Evolutionary conservation across 1,140 invertebrate species (phyloP), one percentile per base, ranked within the genome.

Genomic region (Caenorhabditis briggsae): DNA sequence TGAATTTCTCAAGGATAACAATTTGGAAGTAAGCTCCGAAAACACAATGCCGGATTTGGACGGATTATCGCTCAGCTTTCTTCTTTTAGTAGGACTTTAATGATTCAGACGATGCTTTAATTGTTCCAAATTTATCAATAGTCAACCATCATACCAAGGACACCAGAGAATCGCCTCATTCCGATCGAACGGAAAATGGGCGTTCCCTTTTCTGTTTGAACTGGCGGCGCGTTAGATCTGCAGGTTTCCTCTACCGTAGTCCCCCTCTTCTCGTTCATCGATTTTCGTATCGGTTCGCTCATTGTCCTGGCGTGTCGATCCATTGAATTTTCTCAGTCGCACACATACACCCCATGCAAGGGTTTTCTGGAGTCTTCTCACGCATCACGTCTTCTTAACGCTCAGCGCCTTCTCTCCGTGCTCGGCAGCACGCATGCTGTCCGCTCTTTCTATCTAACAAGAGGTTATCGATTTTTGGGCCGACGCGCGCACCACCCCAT

Each of bases 171-270:
- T 12, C 33, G 70, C 23, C 33, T 33, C 70, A 78, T 78, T 50
- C 23, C 46, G 20, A 23, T 78, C 18, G 70, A 78, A 50, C 20
- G 18, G 12, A 23, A 78, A 18, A 33, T 11, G 64, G 70, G 70
- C 70, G 70, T 43, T n/a, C 11, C 46, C 41, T 46, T 7, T 46
- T 18, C 5, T 50, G 70, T 78, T 78, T 50, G 33, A 78, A 78
- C 70, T 78, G 70, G 70, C 70, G 70, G 70, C 46, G 70, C 70
- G 70, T 78, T 78, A 78, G 70, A 78, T 78, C 70, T 78, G 70
- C 70, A 78, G 70, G 70, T 78, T 78, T n/a, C 23, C 70, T 78
- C 46, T 23, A 78, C 70, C 43, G 70, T 78, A 65, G 9, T 25
- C 33, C 61, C 11, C 46, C 20, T 50, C 70, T 23, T 20, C 18